Evolutionary conservation across 1,140 invertebrate genomes (phyloP).

Genomic region (Philotrypesis tridentata): DNA sequence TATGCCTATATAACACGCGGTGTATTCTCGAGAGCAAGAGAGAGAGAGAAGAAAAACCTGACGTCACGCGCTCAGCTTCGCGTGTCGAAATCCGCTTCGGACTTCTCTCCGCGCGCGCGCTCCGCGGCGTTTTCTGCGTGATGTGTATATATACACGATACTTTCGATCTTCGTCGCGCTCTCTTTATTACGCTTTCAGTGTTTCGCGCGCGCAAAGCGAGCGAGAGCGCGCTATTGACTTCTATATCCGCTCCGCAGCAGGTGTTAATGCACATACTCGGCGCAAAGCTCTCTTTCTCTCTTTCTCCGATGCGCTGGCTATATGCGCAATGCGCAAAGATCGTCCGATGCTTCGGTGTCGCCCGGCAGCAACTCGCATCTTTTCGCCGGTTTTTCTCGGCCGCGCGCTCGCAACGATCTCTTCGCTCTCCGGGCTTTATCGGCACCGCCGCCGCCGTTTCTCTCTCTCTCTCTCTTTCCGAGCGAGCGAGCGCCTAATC

Average conservation of each 20-base stretch:
- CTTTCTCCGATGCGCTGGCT: too few relatives aligned
- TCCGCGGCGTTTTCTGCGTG: too few relatives aligned
- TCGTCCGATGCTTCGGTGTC: too few relatives aligned
- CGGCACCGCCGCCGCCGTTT: background rate
- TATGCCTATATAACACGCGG: background rate
- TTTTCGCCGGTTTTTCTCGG: background rate
- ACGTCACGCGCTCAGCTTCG: background rate
- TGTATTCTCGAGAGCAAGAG: background rate
- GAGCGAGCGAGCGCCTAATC: too few relatives aligned
- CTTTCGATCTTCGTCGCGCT: background rate
- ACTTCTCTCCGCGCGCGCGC: too few relatives aligned
- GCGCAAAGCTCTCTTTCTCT: too few relatives aligned
- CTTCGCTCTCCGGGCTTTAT: background rate
- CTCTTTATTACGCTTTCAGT: background rate
- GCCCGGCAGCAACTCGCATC: background rate
- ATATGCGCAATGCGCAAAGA: too few relatives aligned
- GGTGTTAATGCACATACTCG: too few relatives aligned
- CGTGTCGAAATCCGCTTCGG: slow-evolving; percentile 21
- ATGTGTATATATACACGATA: too few relatives aligned
- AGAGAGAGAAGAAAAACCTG: background rate
- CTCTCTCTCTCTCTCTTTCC: background rate
- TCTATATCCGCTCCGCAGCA: too few relatives aligned
- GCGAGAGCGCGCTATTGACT: too few relatives aligned
- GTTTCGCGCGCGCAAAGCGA: slow-evolving; percentile 16
- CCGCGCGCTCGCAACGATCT: background rate